These are phyloP conservation scores for Pseudomugil tenellus DNA, from an alignment of 2,797 vertebrate species.

Conservation along the genomic window DNA sequence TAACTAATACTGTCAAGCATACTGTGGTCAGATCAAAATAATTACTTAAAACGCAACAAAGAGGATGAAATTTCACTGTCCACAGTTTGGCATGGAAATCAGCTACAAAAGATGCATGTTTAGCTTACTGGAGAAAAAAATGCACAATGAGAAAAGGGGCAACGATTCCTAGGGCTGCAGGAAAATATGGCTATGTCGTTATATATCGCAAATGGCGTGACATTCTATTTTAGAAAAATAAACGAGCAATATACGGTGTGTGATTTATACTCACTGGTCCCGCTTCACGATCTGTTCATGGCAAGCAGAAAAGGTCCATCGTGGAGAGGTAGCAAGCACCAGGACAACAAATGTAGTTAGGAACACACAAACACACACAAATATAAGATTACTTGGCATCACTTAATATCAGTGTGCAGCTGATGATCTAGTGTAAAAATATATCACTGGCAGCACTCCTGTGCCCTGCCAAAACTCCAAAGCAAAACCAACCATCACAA, in stretches of 20 bases:
- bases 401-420: constrained; percentile 41
- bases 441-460: constrained; percentile 49
- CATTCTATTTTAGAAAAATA: too few relatives aligned
- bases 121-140: too few relatives aligned
- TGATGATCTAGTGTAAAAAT: constrained; percentile 57
- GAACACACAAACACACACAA: constrained; percentile 37
- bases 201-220: too few relatives aligned
- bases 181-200: too few relatives aligned
- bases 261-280: constrained; percentile 87
- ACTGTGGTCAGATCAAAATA: not conserved
- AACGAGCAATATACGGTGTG: too few relatives aligned
- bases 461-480: constrained; percentile 35
- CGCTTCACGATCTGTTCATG: constrained; percentile 87
- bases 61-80: too few relatives aligned
- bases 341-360: constrained; percentile 54
- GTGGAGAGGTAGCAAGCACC: constrained; percentile 62
- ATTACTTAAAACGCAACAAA: not conserved
- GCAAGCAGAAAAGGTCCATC: constrained; percentile 48
- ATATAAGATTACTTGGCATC: constrained; percentile 48
- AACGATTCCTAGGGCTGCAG: too few relatives aligned
- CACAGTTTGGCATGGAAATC: not conserved
- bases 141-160: too few relatives aligned
- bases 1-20: not conserved
- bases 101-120: too few relatives aligned
- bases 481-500: constrained; percentile 47